Conservation (phyloP, 2,888 invertebrate genomes). For the Eilema caniola region DNA sequence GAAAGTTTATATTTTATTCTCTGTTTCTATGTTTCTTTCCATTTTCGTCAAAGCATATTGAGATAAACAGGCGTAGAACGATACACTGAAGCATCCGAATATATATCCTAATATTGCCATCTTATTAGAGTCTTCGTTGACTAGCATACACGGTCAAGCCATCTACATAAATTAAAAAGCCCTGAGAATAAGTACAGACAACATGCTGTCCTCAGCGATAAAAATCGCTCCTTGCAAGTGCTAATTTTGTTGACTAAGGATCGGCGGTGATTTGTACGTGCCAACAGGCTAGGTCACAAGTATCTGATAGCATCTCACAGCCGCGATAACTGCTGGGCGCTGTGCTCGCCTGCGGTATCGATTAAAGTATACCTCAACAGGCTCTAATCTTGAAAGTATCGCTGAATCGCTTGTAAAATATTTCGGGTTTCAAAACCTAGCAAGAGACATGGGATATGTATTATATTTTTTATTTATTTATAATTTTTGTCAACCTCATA, state of each 20-base stretch:
- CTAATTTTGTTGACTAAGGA: conserved; percentile 4
- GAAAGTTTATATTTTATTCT: too few species aligned
- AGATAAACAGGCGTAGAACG: neutral
- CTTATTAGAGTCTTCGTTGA: too few species aligned
- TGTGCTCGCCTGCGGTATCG: neutral
- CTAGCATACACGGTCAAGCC: neutral
- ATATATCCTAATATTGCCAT: neutral
- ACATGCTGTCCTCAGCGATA: neutral
- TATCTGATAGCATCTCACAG: conserved; percentile 8
- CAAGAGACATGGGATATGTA: too few species aligned
- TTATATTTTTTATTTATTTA: too few species aligned
- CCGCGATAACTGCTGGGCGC: neutral
- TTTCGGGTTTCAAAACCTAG: too few species aligned
- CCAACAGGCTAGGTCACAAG: conserved; percentile 25
- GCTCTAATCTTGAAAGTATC: neutral
- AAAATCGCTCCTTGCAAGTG: conserved; percentile 32
- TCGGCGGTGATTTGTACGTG: neutral
- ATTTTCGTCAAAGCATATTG: too few species aligned
- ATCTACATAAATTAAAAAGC: neutral
- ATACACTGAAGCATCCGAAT: neutral
- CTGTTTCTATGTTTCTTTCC: too few species aligned
- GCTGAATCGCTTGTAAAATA: too few species aligned
- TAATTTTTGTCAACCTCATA: too few species aligned
- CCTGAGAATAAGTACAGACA: neutral
- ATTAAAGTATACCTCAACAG: neutral